Evolutionary conservation across 2,797 vertebrate genomes (phyloP).

Genomic region (Lepus oiostolus): DNA sequence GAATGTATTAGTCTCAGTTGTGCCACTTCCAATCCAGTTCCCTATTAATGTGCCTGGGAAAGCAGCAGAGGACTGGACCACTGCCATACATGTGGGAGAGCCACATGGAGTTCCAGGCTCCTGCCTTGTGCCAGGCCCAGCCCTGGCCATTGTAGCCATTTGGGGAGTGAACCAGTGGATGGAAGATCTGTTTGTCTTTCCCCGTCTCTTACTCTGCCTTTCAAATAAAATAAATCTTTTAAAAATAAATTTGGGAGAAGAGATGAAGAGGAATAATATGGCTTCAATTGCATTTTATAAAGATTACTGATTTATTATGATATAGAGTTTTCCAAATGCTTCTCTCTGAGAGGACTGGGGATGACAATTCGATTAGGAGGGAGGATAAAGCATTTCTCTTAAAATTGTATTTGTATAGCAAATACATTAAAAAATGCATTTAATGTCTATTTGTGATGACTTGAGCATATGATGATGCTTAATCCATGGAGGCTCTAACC

Average conservation of each 20-base stretch:
- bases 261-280: not conserved
- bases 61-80: too few relatives aligned
- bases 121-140: too few relatives aligned
- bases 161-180: too few relatives aligned
- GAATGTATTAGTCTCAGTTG: too few relatives aligned
- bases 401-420: conserved; percentile 19
- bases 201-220: too few relatives aligned
- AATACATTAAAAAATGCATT: conserved; percentile 25
- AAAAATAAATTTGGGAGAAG: not conserved
- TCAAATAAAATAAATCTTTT: too few relatives aligned
- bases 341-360: not conserved
- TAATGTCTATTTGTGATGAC: conserved; percentile 12
- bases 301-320: not conserved
- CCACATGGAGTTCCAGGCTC: too few relatives aligned
- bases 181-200: too few relatives aligned
- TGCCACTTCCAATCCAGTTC: too few relatives aligned
- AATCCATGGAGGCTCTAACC: not conserved
- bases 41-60: too few relatives aligned
- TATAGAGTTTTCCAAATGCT: conserved; percentile 26
- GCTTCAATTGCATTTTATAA: conserved; percentile 16
- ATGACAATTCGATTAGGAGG: not conserved
- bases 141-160: too few relatives aligned
- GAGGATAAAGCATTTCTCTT: conserved; percentile 37
- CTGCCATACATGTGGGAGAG: too few relatives aligned
- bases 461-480: not conserved